Percentiles rank a stretch among this genome's conserved stretches.
These are phyloP conservation scores for Auanema freiburgensis DNA, from an alignment of 2,888 invertebrate species.

Conservation along the genomic window DNA sequence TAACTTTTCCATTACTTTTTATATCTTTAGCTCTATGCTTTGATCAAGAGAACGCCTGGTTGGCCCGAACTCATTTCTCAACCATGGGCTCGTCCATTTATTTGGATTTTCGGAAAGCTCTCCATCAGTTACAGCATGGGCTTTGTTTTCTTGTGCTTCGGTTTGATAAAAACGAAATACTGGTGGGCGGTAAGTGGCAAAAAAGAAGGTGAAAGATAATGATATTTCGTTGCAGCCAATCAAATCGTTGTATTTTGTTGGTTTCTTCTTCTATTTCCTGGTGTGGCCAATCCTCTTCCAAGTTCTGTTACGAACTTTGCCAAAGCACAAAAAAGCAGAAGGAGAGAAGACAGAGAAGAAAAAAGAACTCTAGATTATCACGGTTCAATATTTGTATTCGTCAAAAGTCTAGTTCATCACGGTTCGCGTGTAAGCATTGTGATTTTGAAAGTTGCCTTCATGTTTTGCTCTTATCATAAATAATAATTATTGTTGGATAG, in stretches of 20 bases:
- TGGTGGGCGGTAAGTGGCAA: constrained; percentile 53
- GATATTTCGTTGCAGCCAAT: constrained; percentile 49
- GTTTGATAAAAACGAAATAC: constrained; percentile 62
- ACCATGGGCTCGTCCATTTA: constrained; percentile 44
- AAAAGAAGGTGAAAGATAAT: not conserved
- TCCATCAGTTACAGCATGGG: constrained; percentile 60
- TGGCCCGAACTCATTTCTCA: constrained; percentile 44
- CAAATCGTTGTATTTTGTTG: constrained; percentile 55
- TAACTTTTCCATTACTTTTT: not conserved
- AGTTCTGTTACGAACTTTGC: constrained; percentile 45
- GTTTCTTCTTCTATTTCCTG: constrained; percentile 57
- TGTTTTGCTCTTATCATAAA: too few relatives aligned
- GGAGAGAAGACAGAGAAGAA: constrained; percentile 5
- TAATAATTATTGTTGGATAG: too few relatives aligned
- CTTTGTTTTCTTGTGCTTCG: constrained; percentile 63
- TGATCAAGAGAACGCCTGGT: constrained; percentile 55
- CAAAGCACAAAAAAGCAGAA: constrained; percentile 42
- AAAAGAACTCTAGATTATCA: constrained; percentile 12
- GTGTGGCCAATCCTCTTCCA: constrained; percentile 50
- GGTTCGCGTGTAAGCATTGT: too few relatives aligned
- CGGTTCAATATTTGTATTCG: too few relatives aligned
- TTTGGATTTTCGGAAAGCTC: constrained; percentile 58
- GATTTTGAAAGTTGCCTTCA: too few relatives aligned
- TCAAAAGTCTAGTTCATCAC: too few relatives aligned
- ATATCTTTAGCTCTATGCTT: constrained; percentile 47